Percentiles rank a stretch among this genome's conserved stretches.
phyloP scores from a whole-genome alignment of 2,888 invertebrate genomes.

The Scaptomyza cyrtandrae region DNA sequence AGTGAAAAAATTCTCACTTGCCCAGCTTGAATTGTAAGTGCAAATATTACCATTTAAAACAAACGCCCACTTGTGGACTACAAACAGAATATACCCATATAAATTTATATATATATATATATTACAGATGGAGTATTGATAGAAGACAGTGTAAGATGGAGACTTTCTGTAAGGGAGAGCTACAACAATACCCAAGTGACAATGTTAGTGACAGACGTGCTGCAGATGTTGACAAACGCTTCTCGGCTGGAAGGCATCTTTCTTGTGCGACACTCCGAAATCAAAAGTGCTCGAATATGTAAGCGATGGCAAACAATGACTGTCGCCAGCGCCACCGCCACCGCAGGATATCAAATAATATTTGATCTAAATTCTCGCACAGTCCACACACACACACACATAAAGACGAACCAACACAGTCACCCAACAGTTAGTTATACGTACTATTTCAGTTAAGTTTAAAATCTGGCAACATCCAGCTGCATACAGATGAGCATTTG shows the following conservation, averaged over 20 bases:
- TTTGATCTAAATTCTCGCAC: conserved; percentile 63
- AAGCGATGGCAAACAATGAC: conserved; percentile 74
- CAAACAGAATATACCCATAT: conserved; percentile 22
- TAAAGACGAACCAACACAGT: neutral
- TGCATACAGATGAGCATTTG: conserved; percentile 56
- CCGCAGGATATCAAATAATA: conserved; percentile 80
- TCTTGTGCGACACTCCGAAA: conserved; percentile 46
- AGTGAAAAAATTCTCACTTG: conserved; percentile 78
- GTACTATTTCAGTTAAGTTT: conserved; percentile 42
- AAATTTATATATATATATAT: conserved; percentile 12
- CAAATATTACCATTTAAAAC: conserved; percentile 80
- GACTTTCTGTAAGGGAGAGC: conserved; percentile 6
- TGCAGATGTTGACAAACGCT: conserved; percentile 56
- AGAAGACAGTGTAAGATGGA: conserved; percentile 2
- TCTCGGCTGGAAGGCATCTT: conserved; percentile 42
- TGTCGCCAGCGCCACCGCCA: conserved; percentile 58
- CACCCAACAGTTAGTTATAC: conserved; percentile 13
- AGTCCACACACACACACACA: conserved; percentile 2
- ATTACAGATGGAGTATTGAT: conserved; percentile 6
- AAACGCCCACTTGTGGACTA: conserved; percentile 74
- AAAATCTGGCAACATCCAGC: conserved; percentile 39
- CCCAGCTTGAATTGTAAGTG: conserved; percentile 70
- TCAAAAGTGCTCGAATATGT: conserved; percentile 63
- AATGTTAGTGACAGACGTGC: conserved; percentile 67
- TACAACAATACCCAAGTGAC: conserved; percentile 71